Evolutionary conservation across 2,888 invertebrate genomes (phyloP).

Genomic region (Allolobophora icterica): DNA sequence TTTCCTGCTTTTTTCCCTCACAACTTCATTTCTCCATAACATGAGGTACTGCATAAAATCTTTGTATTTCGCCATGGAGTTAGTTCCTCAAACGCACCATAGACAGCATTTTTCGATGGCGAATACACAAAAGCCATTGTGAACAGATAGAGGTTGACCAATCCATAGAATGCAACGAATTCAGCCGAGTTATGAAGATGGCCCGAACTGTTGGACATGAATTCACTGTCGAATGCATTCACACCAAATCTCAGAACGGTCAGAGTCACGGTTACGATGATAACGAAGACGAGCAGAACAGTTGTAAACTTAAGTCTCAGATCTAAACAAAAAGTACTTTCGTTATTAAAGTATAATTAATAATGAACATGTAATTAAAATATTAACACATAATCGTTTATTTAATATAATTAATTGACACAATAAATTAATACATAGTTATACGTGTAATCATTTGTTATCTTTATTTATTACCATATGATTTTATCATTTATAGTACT

Average conservation of each 20-base stretch:
- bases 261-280: slow-evolving; percentile 77
- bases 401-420: too few species aligned
- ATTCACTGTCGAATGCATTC: slow-evolving; percentile 67
- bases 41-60: neutral
- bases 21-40: neutral
- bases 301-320: slow-evolving; percentile 89
- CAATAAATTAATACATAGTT: too few species aligned
- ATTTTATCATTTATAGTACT: too few species aligned
- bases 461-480: too few species aligned
- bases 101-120: slow-evolving; percentile 79
- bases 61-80: neutral
- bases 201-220: slow-evolving; percentile 87
- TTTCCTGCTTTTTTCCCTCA: neutral
- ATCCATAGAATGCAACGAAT: slow-evolving; percentile 92
- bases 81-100: slow-evolving; percentile 74
- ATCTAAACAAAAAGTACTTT: slow-evolving; percentile 71
- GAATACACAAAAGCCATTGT: slow-evolving; percentile 93
- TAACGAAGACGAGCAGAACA: slow-evolving; percentile 80
- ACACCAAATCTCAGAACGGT: slow-evolving; percentile 85
- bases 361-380: neutral
- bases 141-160: slow-evolving; percentile 90
- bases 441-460: too few species aligned
- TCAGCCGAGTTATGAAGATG: slow-evolving; percentile 90
- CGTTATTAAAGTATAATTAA: neutral
- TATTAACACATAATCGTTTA: too few species aligned